Base-by-base conservation (phyloP, 2,888 invertebrate genomes). In the Polymixis flavicincta region DNA sequence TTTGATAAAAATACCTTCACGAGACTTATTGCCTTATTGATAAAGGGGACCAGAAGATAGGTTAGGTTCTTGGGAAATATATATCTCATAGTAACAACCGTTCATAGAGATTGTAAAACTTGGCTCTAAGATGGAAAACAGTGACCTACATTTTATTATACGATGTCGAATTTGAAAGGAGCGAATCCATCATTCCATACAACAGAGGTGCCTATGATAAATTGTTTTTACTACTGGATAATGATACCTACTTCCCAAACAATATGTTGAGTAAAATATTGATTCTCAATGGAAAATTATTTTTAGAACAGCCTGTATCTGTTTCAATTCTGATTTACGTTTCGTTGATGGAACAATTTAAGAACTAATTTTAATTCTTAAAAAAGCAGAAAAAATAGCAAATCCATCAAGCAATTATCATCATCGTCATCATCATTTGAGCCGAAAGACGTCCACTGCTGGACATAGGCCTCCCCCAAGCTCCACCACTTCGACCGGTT, bases 151-250 rank as follows among this genome's bases (percentile, higher is more conserved):
- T 91, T 89, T 81, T 85, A 85, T 88, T 89, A 90, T 89, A 86
- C 88, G 85, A 85, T 88, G 78, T 87, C 88, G 88, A 91, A 92
- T 90, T 90, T 88, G 85, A 91, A 91, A 90, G 88, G 87, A 89
- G 83, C 82, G 82, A 88, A 92, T 92, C 90, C 87, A 92, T 92
- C 90, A 89, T 89, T 87, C 74, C 70, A 74, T 83, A 76, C 76
- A 88, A 85, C 76, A 71, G 78, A 83, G 78, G 69, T 77, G n/a
- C n/a, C n/a, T n/a, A 87, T 93, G 92, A 92, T 90, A 91, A 92
- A 93, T 92, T 90, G 88, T 88, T 81, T 83, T 83, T 85, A 85
- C 73, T 66, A 85, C 78, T 71, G 82, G 79, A 82, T 88, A 87
- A 87, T 87, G 84, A 87, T 86, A 68, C 76, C 63, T 73, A 71